Base-by-base conservation (phyloP, 2,113 vertebrate species). In the Tupaia chinensis region DNA sequence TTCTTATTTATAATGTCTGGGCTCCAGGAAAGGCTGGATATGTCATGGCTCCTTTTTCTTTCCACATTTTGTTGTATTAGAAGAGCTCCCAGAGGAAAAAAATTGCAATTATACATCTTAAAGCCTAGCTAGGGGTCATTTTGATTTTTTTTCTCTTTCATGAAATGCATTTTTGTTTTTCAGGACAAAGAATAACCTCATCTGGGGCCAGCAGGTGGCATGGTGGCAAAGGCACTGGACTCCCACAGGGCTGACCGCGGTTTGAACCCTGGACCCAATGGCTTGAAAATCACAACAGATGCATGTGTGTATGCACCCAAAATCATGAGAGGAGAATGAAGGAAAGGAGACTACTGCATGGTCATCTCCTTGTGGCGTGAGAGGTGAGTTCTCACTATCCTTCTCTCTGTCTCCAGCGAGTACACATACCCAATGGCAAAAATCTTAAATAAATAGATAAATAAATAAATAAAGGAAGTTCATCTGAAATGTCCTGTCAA, bases 81-180 rank as follows among this genome's bases (percentile, higher is more conserved):
- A 91, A 89, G 25, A 80, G 27, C 66, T 12, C 25, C 29, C 69
- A 70, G 77, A 53, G 56, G 23, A 34, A 32, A 79, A 78, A 73
- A 74, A 23, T 65, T 91, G 14, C 15, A 60, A 65, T 58, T 77
- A 29, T 10, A 56, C 17, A 60, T 78, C 29, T 79, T 73, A 87
- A 68, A 91, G 56, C 58, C 72, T 83, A 78, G 32, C 65, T 61
- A 66, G 56, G 83, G 53, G 66, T 87, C 70, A 63, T 65, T 92
- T 78, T 91, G 77, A 87, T 9, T 16, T 87, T 77, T 6, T 90
- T 23, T 73, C 83, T 68, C 17, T 88, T 77, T 82, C 70, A 60
- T 91, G 54, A 87, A 91, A 44, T 78, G 12, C 54, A 54, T 68
- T 92, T 83, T 87, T 82, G 25, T 86, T 94, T 91, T 83, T 78